Base-by-base conservation (phyloP, 2,888 invertebrate species). In the Melinopterus prodromus region DNA sequence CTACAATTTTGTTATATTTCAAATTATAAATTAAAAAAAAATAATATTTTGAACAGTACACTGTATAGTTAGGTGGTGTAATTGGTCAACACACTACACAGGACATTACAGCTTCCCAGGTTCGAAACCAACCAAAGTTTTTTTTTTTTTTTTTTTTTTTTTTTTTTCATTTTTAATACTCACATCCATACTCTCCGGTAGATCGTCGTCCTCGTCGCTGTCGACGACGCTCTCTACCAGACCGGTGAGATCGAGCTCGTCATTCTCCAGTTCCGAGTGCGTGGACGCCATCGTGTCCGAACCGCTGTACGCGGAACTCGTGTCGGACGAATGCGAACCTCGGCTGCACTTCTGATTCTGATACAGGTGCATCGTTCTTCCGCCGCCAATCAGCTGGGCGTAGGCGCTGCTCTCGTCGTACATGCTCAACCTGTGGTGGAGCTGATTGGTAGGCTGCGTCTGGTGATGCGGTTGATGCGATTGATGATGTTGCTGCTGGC, bases 241-340 rank as follows among this genome's bases (percentile, higher is more conserved):
- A 75, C 98, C 99, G 71, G 97, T 96, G 81, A 98, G 93, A 89
- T 98, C 98, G 78, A 97, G 95, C 89, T 97, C 97, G 82, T 94
- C 93, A 35, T 92, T 92, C 86, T 95, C 95, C 81, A 95, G 89
- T 82, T 96, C 96, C 87, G 96, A 95, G 88, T 97, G 97, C 80
- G 95, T 95, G 80, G 96, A 97, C 85, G 97, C 97, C 97, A 98
- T 97, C 83, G 97, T 97, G 91, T 98, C 98, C 84, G 97, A 97
- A 83, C 98, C 98, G 87, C 97, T 97, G 90, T 98, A 98, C 80
- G 98, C 98, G 84, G 98, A 98, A 89, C 97, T 98, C 35, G 98
- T 98, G 89, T 98, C 98, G 87, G 97, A 97, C 76, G 97, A 97
- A 85, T 95, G 94, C 81, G 97, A 96, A 84, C 94, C 94, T 84